Base-by-base conservation (phyloP, 2,113 vertebrate genomes). In the Sceloporus undulatus region DNA sequence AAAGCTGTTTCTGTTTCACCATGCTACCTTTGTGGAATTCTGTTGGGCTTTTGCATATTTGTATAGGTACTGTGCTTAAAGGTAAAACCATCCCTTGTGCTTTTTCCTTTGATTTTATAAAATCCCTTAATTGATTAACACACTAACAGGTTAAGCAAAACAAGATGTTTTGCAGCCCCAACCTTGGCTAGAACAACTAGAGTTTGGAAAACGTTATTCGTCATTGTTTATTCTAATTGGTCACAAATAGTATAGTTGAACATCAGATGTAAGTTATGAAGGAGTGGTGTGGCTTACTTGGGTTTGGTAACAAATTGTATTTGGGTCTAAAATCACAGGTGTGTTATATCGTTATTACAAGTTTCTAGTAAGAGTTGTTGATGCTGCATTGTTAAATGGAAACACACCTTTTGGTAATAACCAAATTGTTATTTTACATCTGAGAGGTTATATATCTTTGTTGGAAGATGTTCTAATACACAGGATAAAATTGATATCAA, bases 391-490 rank as follows among this genome's bases (percentile, higher is more conserved):
- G 19, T 79, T 66, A 59, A 81, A 56, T 66, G 73, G 74, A 79
- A 82, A 14, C 56, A 66, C 66, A 48, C 68, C 25, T 71, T 76
- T 77, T 0, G 4, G 9, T 21, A 52, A 5, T 87, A 83, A 19
- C 1, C 0, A 21, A 21, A 18, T 5, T 71, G 27, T 71, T 13
- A 34, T 4, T 94, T 95, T 91, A 80, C 79, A 87, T 0, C 0
- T 81, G 9, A 85, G 85, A 82, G 9, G 29, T 95, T 82, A 1
- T 21, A 66, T 48, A 5, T 48, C 85, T 34, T 54, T 79, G 87
- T 91, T 84, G 82, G 91, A 71, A 19, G 7, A 18, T 82, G 5
- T 82, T 38, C 65, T 9, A 85, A 74, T 77, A 91, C 80, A 82
- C 85, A 82, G 1, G 66, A 6, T 71, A 54, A 10, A 76, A 23